These are phyloP conservation scores for Caracal caracal DNA, from an alignment of 2,113 vertebrate species.

Conservation along the genomic window DNA sequence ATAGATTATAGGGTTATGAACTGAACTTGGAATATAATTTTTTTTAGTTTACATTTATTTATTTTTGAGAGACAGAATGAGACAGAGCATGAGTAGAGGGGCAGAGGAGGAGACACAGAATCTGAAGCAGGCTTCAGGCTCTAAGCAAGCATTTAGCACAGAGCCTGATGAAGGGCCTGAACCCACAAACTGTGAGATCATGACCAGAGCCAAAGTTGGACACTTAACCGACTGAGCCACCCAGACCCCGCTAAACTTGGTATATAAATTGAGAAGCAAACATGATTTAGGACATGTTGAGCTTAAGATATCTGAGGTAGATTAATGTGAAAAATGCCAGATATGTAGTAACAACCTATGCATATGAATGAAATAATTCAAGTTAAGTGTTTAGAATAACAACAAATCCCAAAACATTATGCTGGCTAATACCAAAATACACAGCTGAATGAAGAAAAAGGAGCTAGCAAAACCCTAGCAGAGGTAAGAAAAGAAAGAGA, in stretches of 20 bases:
- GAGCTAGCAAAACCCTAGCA: neutral
- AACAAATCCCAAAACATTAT: neutral
- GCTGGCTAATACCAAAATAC: neutral
- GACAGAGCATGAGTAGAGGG: too few relatives aligned
- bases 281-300: neutral
- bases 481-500: neutral
- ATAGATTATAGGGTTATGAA: neutral
- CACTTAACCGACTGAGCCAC: too few relatives aligned
- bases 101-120: too few relatives aligned
- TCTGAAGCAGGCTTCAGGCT: too few relatives aligned
- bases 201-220: too few relatives aligned
- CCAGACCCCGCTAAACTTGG: neutral
- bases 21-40: neutral
- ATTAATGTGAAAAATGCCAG: constrained; percentile 21
- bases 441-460: neutral
- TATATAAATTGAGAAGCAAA: constrained; percentile 39
- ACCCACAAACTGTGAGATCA: too few relatives aligned
- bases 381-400: constrained; percentile 8
- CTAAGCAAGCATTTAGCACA: too few relatives aligned
- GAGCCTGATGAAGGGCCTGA: too few relatives aligned
- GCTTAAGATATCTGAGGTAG: neutral
- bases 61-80: too few relatives aligned
- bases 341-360: neutral
- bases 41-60: too few relatives aligned
- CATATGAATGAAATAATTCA: neutral